Percentiles rank a stretch among this genome's conserved stretches.
Evolutionary conservation across 30 jellyfish, hydroid and myxozoan species (phyloP).

Genomic region (Chrysaora quinquecirrha): DNA sequence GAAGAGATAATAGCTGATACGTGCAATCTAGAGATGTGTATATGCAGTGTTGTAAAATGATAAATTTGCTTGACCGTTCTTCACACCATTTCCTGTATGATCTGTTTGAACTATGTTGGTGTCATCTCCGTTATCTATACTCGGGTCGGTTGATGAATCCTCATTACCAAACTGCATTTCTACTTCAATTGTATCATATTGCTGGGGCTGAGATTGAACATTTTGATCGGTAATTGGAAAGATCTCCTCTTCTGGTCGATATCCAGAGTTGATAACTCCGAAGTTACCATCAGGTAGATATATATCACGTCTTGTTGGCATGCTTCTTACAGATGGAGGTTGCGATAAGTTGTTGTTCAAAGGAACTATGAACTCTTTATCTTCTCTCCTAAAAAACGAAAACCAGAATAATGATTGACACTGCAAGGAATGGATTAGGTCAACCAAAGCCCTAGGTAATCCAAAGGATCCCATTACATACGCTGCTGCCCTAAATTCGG

Average conservation of each 20-base stretch:
- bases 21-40: conserved; percentile 44
- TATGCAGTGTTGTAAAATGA: conserved; percentile 61
- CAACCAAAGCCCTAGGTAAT: too few relatives aligned
- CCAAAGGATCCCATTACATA: too few relatives aligned
- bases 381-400: conserved; percentile 45
- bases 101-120: background rate
- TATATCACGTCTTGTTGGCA: conserved; percentile 85
- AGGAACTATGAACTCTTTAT: conserved; percentile 80
- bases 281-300: conserved; percentile 80
- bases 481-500: too few relatives aligned
- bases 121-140: background rate
- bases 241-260: conserved; percentile 57
- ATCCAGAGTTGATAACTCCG: conserved; percentile 80
- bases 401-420: background rate
- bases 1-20: too few relatives aligned
- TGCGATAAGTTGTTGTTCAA: conserved; percentile 74
- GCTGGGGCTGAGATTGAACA: background rate
- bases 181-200: conserved; percentile 63
- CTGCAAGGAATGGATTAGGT: too few relatives aligned
- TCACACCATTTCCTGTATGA: background rate
- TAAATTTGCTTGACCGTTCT: conserved; percentile 4
- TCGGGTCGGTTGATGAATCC: background rate
- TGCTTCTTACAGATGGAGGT: conserved; percentile 92
- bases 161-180: conserved; percentile 81
- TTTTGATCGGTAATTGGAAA: background rate